Conservation (phyloP, 1,140 invertebrate genomes). For the Phymorhynchus buccinoides region DNA sequence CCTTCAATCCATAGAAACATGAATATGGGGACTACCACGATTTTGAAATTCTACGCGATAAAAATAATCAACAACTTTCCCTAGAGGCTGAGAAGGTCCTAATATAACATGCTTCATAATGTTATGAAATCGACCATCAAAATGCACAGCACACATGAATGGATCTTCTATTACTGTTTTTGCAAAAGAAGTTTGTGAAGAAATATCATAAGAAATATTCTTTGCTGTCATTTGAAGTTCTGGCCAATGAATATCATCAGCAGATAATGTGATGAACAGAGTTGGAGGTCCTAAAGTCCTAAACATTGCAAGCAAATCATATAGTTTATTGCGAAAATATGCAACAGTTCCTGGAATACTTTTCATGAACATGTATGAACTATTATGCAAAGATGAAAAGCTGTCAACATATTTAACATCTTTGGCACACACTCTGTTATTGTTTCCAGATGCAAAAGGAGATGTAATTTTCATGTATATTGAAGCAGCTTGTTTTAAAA, state of each 20-base stretch:
- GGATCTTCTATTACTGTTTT: slow-evolving; percentile 35
- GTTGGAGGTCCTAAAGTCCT: slow-evolving; percentile 40
- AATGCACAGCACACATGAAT: slow-evolving; percentile 42
- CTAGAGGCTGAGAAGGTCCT: slow-evolving; percentile 1
- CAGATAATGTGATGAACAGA: slow-evolving; percentile 43
- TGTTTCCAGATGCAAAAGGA: not conserved
- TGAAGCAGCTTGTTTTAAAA: slow-evolving; percentile 13
- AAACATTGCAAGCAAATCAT: slow-evolving; percentile 41
- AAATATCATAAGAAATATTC: slow-evolving; percentile 21
- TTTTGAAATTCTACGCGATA: no score
- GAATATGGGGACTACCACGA: no score
- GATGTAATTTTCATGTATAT: slow-evolving; percentile 32
- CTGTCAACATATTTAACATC: not conserved
- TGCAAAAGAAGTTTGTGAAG: slow-evolving; percentile 22
- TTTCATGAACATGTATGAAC: slow-evolving; percentile 47
- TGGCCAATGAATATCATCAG: slow-evolving; percentile 50
- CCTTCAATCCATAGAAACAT: no score
- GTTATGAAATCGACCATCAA: slow-evolving; percentile 45
- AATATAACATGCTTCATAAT: slow-evolving; percentile 46
- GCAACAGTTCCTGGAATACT: slow-evolving; percentile 43
- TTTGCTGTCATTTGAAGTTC: slow-evolving; percentile 42
- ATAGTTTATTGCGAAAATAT: slow-evolving; percentile 34
- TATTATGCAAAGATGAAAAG: not conserved
- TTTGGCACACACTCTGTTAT: not conserved
- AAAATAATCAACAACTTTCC: no score